Evolutionary conservation across 1,140 invertebrate genomes (phyloP).

Genomic region (Delia radicum): DNA sequence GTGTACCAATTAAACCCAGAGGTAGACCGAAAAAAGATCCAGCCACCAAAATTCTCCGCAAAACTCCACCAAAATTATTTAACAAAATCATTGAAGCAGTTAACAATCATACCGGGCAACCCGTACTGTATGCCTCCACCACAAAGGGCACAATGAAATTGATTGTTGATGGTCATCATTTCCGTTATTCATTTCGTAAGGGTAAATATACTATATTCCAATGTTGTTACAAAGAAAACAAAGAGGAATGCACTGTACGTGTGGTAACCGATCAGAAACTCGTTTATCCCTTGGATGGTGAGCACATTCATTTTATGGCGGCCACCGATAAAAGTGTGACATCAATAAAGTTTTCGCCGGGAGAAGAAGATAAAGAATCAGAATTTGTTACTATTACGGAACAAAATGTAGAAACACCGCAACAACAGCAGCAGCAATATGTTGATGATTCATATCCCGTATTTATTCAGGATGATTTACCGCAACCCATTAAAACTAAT

Average conservation of each 20-base stretch:
- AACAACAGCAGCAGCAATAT: conserved; percentile 16
- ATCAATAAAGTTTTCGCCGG: conserved; percentile 44
- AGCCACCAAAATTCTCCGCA: neutral
- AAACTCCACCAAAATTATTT: neutral
- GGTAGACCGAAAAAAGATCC: neutral
- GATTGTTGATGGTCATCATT: conserved; percentile 47
- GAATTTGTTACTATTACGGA: conserved; percentile 12
- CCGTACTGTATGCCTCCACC: conserved; percentile 47
- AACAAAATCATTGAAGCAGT: conserved; percentile 20
- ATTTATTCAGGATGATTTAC: neutral
- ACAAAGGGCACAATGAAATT: conserved; percentile 53
- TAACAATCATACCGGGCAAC: conserved; percentile 22
- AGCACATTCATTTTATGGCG: conserved; percentile 47
- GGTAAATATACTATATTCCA: conserved; percentile 50
- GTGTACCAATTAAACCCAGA: neutral
- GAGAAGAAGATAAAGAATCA: conserved; percentile 24
- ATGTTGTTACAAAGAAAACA: conserved; percentile 50
- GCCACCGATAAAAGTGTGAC: conserved; percentile 52
- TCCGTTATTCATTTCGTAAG: conserved; percentile 49
- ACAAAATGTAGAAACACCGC: neutral
- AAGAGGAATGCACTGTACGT: conserved; percentile 48
- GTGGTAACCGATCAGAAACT: conserved; percentile 50
- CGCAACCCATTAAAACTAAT: neutral
- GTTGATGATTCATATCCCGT: neutral
- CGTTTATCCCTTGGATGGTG: conserved; percentile 48